Base-by-base conservation (phyloP, 64 coral and sea anemone genomes). In the Pocillopora verrucosa region DNA sequence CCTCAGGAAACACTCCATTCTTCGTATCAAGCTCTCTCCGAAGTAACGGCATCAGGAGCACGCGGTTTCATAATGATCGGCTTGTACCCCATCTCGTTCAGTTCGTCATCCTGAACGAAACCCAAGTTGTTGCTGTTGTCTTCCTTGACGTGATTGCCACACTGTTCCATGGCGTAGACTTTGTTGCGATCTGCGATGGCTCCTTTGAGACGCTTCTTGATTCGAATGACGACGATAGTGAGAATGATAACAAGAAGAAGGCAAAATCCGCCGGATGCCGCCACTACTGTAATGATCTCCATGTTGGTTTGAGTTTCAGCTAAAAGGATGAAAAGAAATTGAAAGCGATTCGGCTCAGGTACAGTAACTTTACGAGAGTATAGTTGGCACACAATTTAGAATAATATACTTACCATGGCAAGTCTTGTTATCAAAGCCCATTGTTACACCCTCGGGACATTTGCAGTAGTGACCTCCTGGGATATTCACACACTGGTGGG, bases 401-500 rank as follows among this genome's bases (percentile, higher is more conserved):
- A n/a, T n/a, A n/a, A n/a, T n/a, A 0, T 30, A 30, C 30, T 89
- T 61, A 89, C 87, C 87, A 16, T 65, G 61, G 60, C 87, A 89
- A 0, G 75, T 89, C 59, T 89, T 89, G 59, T 89, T 89, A 17
- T 89, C 75, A 78, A 77, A 24, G 22, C 74, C 63, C 73, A 89
- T 89, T 3, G 87, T 89, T 51, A 60, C 60, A 36, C 87, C 87
- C 41, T 86, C 83, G 11, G 36, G 65, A 86, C 65, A 86, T 86
- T 68, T 73, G 83, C 83, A 86, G 38, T 86, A 89, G 59, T 89
- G 77, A 45, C 74, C 78, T 11, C 87, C 87, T 61, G 75, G 87
- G 56, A 37, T 22, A 56, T 89, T 89, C 11, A 61, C 36, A 65
- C 87, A 89, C 5, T 79, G 59, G 60, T 89, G 87, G 63, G 74